These are phyloP conservation scores for Cyanoderma ruficeps DNA, from an alignment of 2,113 vertebrate species.

Conservation along the genomic window DNA sequence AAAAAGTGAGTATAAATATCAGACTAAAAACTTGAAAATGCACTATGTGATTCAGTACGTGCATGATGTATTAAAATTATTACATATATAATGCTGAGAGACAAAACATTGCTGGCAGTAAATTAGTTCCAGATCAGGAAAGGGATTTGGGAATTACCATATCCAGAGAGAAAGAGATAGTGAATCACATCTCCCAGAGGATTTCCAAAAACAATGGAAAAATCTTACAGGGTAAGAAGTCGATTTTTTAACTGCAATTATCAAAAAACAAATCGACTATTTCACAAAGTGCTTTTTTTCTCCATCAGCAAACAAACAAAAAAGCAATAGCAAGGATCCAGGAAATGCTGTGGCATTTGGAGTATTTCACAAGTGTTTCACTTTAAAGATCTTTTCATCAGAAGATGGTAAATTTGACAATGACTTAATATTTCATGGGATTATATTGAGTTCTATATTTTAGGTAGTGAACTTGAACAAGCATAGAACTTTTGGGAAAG, in stretches of 20 bases:
- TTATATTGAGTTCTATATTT: background rate
- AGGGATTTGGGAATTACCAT: background rate
- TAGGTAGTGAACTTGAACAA: background rate
- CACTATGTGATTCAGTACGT: background rate
- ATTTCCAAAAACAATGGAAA: background rate
- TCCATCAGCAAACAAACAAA: background rate
- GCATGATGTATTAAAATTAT: background rate
- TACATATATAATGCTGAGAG: background rate
- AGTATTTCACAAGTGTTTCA: background rate
- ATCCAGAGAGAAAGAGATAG: background rate
- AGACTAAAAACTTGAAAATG: background rate
- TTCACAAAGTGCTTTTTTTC: background rate
- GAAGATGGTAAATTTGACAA: background rate
- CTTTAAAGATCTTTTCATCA: background rate
- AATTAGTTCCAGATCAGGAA: background rate
- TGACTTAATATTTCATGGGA: background rate
- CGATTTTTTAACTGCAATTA: background rate
- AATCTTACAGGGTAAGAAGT: background rate
- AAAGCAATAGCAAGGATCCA: background rate
- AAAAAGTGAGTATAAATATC: background rate
- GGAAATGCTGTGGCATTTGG: background rate
- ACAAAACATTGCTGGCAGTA: background rate
- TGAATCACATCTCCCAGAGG: background rate
- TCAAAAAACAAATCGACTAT: background rate
- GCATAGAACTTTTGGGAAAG: background rate